These are phyloP conservation scores for Saccostrea echinata DNA, from an alignment of 1,140 invertebrate species.

Conservation along the genomic window DNA sequence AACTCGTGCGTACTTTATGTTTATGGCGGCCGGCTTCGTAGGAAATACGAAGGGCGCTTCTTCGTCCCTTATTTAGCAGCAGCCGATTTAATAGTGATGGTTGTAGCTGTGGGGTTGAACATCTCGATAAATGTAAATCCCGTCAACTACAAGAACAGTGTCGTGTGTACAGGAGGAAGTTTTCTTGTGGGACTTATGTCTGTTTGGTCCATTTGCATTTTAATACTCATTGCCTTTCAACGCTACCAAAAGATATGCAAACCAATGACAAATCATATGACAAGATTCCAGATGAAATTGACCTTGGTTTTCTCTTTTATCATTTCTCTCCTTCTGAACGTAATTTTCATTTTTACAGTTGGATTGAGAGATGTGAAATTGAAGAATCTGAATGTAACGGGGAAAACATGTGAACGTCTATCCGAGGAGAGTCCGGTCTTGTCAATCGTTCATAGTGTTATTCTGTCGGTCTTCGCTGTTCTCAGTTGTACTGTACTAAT, in stretches of 20 bases:
- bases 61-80: conserved; percentile 37
- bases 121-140: conserved; percentile 30
- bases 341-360: conserved; percentile 39
- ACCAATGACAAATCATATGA: conserved; percentile 50
- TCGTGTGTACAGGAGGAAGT: conserved; percentile 41
- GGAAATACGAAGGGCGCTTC: conserved; percentile 11
- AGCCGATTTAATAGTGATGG: neutral
- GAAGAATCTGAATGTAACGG: neutral
- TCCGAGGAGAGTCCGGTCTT: neutral
- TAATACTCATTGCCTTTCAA: conserved; percentile 49
- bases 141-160: conserved; percentile 24
- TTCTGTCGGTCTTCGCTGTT: neutral
- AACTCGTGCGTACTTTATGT: conserved; percentile 26
- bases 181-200: conserved; percentile 21
- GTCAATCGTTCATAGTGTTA: neutral
- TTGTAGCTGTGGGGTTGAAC: conserved; percentile 27
- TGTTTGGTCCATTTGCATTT: neutral
- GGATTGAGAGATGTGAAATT: neutral
- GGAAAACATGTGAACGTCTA: conserved; percentile 9
- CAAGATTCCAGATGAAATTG: conserved; percentile 9
- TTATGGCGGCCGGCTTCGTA: conserved; percentile 21
- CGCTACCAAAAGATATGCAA: conserved; percentile 50
- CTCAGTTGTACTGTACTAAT: neutral
- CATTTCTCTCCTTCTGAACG: neutral
- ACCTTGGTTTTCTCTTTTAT: conserved; percentile 26